Base-by-base conservation (phyloP, 1,140 invertebrate species). In the Lucilia sericata region DNA sequence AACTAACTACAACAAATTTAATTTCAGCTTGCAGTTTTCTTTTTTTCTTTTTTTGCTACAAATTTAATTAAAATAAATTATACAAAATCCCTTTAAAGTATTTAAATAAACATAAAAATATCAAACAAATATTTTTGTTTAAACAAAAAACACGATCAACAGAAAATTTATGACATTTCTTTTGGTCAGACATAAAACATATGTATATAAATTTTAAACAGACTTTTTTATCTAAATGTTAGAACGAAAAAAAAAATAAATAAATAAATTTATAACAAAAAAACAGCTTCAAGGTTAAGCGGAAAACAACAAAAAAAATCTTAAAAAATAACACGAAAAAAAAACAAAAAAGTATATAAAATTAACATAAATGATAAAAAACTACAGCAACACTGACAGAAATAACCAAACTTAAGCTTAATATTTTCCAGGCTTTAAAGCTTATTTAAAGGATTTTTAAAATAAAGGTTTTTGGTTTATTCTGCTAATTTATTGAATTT, bases 151-250 rank as follows among this genome's bases (percentile, higher is more conserved):
- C 51, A 21, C 55, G 55, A 17, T 7, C 55, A 5, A n/a, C 55
- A 17, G 55, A 60, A 60, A 70, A 70, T 70, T 70, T 70, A 70
- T 70, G 65, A 70, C 65, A 70, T 70, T 70, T 70, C 19, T 70
- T 70, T 19, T 70, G 21, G 14, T 17, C 14, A n/a, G 55, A 60
- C 55, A 60, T 5, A 60, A 21, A 70, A 70, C n/a, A 70, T 4
- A 19, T 21, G 10, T n/a, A 21, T 70, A 70, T 70, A 60, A 60
- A 70, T 70, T 70, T 70, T 7, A 60, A 60, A n/a, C 65, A 70
- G n/a, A 19, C 21, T 70, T 21, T 60, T 70, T 70, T 19, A 70
- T 70, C 65, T 70, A 70, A 70, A 70, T 9, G n/a, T 21, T 21
- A 70, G 17, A 60, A 60, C 55, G 14, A 60, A 60, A 60, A 55